phyloP scores from a whole-genome alignment of 1,140 invertebrate genomes.

The Papilio polyxenes region DNA sequence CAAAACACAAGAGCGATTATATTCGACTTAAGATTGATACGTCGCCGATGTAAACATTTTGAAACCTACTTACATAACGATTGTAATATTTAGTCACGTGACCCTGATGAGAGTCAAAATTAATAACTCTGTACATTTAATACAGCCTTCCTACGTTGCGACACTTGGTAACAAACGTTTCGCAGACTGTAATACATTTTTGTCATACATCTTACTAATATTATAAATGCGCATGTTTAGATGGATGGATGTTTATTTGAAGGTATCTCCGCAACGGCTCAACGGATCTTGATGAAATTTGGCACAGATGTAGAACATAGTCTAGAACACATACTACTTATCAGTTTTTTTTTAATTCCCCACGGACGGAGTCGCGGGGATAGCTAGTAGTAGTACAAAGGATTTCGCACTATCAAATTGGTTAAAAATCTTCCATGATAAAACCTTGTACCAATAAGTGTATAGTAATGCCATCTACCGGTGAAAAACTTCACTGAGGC shows the following conservation, averaged over 20 bases:
- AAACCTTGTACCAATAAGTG: not conserved
- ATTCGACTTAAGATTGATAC: constrained; percentile 46
- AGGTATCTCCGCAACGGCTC: too few relatives aligned
- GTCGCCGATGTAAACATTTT: constrained; percentile 21
- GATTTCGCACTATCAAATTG: not conserved
- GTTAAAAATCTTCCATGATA: not conserved
- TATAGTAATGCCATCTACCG: constrained; percentile 5
- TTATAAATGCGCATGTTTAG: too few relatives aligned
- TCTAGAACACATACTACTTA: too few relatives aligned
- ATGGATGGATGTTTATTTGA: too few relatives aligned
- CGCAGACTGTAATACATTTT: too few relatives aligned
- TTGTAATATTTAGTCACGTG: constrained; percentile 30
- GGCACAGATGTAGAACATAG: too few relatives aligned
- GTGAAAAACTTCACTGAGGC: not conserved
- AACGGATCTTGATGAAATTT: too few relatives aligned
- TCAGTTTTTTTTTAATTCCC: too few relatives aligned
- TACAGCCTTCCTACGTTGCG: not conserved
- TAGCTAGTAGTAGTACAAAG: too few relatives aligned
- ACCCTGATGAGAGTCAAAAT: constrained; percentile 30
- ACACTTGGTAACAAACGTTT: not conserved
- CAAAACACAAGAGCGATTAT: constrained; percentile 45
- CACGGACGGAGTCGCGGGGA: too few relatives aligned
- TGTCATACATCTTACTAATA: too few relatives aligned
- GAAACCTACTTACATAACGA: constrained; percentile 13
- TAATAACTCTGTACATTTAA: constrained; percentile 1